These are phyloP conservation scores for human DNA, from an alignment of 2,113 vertebrate genomes.

Conservation along the genomic window GRCh38 chr9:110940501-110941000, in stretches of 20 bases:
- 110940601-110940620: not conserved
- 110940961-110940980: not conserved
- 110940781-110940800: slow-evolving; percentile 23
- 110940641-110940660: not conserved
- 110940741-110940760: not conserved
- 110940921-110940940: not conserved
- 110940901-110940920: not conserved
- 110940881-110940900: not conserved
- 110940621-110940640: not conserved
- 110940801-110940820: not conserved
- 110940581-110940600: not conserved
- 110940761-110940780: not conserved
- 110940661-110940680: not conserved
- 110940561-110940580: slow-evolving; percentile 1
- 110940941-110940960: not conserved
- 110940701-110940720: not conserved
- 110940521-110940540: not conserved
- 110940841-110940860: not conserved
- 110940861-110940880: not conserved
- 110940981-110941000: not conserved
- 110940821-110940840: slow-evolving; percentile 9
- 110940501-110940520: not conserved
- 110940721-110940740: not conserved
- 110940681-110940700: not conserved
- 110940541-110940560: slow-evolving; percentile 26